Evolutionary conservation across 2,797 vertebrate species (phyloP).

Genomic region (Calcarius lapponicus): DNA sequence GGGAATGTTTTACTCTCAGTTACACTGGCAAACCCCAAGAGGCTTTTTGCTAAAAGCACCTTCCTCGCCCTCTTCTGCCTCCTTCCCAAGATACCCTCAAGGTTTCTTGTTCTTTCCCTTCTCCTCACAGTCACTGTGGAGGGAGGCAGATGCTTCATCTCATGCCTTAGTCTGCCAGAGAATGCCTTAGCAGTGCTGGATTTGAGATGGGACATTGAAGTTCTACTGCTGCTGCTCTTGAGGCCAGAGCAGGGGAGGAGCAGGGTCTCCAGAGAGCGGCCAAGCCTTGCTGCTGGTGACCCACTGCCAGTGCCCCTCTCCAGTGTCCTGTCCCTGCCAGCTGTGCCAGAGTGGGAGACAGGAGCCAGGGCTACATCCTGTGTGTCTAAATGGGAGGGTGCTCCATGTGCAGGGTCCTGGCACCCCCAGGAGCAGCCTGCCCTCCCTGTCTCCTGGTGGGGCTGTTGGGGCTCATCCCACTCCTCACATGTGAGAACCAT

Average conservation of each 20-base stretch:
- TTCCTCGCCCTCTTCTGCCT: not conserved
- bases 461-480: not conserved
- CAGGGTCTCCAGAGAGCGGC: not conserved
- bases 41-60: not conserved
- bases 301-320: not conserved
- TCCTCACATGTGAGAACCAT: fast-evolving
- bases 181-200: not conserved
- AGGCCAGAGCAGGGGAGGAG: not conserved
- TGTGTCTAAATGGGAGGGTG: too few species aligned
- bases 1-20: not conserved
- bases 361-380: not conserved
- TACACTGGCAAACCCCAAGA: not conserved
- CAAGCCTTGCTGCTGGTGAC: not conserved
- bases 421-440: not conserved
- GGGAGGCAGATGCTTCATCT: not conserved
- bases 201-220: not conserved
- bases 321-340: too few species aligned
- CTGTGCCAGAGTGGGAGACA: fast-evolving
- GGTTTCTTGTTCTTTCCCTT: not conserved
- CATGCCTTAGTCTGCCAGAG: not conserved
- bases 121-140: not conserved
- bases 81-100: not conserved
- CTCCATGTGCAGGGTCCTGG: not conserved
- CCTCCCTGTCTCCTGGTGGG: fast-evolving
- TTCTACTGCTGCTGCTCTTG: not conserved